phyloP scores from a whole-genome alignment of 2,113 vertebrate species.

The Podocnemis expansa region DNA sequence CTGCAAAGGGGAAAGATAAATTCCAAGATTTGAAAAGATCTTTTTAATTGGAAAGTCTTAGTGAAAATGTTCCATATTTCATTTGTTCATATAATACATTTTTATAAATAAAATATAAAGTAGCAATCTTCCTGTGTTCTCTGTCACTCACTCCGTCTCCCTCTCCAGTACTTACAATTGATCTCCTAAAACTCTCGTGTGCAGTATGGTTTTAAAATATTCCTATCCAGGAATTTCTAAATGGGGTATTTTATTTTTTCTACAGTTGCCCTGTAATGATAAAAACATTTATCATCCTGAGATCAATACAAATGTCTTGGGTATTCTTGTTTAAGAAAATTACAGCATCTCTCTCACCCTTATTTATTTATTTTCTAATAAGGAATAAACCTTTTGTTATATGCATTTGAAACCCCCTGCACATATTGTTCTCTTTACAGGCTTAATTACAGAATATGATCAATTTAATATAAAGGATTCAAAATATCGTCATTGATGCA shows the following conservation, averaged over 20 bases:
- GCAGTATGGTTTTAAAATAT: conserved; percentile 53
- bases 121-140: neutral
- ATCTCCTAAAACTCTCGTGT: neutral
- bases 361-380: neutral
- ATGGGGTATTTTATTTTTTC: conserved; percentile 54
- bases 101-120: neutral
- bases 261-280: conserved; percentile 47
- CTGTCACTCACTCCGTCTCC: neutral
- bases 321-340: conserved; percentile 66
- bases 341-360: conserved; percentile 16
- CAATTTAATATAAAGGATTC: conserved; percentile 76
- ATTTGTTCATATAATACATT: neutral
- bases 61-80: neutral
- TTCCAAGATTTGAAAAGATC: neutral
- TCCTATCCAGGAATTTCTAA: conserved; percentile 49
- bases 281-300: conserved; percentile 66
- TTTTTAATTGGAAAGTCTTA: neutral
- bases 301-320: conserved; percentile 59
- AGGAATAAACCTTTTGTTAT: conserved; percentile 44
- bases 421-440: conserved; percentile 55
- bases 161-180: conserved; percentile 25
- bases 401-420: conserved; percentile 57
- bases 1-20: neutral
- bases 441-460: conserved; percentile 78
- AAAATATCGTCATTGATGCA: conserved; percentile 73